Percentiles rank a stretch among this genome's conserved stretches.
Evolutionary conservation across 2,888 invertebrate genomes (phyloP).

Genomic region (Phortica okadai): DNA sequence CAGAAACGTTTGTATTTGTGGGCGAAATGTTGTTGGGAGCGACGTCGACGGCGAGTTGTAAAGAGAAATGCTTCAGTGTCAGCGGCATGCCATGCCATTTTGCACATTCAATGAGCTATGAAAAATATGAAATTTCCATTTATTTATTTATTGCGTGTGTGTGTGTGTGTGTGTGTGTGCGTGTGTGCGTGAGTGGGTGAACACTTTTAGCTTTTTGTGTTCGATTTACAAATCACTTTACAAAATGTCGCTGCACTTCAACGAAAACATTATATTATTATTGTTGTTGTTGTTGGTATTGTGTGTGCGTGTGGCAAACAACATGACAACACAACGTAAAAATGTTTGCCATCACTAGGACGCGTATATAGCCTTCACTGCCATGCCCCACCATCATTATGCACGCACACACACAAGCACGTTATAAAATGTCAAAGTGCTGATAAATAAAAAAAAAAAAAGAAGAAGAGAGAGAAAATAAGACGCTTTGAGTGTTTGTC

Average conservation of each 20-base stretch:
- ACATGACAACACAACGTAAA: not conserved
- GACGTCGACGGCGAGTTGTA: not conserved
- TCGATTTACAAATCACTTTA: constrained; percentile 47
- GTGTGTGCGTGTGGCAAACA: not conserved
- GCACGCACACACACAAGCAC: not conserved
- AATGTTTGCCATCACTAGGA: not conserved
- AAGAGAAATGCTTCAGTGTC: constrained; percentile 22
- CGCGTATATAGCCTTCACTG: too few relatives aligned
- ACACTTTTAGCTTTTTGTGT: constrained; percentile 37
- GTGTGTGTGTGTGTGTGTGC: not conserved
- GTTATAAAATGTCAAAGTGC: too few relatives aligned
- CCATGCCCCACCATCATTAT: not conserved
- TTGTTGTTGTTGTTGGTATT: not conserved
- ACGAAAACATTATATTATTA: not conserved
- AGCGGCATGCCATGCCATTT: constrained; percentile 56
- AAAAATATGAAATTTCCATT: constrained; percentile 50
- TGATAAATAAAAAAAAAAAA: too few relatives aligned
- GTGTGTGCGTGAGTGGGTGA: not conserved
- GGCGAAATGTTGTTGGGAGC: not conserved
- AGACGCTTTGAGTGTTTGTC: constrained; percentile 23
- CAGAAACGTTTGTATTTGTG: too few relatives aligned
- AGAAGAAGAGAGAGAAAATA: too few relatives aligned
- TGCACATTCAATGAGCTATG: constrained; percentile 63
- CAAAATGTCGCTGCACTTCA: constrained; percentile 35
- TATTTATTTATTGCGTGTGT: constrained; percentile 35